Conservation (phyloP, 2,113 vertebrate genomes). For the Peromyscus californicus region DNA sequence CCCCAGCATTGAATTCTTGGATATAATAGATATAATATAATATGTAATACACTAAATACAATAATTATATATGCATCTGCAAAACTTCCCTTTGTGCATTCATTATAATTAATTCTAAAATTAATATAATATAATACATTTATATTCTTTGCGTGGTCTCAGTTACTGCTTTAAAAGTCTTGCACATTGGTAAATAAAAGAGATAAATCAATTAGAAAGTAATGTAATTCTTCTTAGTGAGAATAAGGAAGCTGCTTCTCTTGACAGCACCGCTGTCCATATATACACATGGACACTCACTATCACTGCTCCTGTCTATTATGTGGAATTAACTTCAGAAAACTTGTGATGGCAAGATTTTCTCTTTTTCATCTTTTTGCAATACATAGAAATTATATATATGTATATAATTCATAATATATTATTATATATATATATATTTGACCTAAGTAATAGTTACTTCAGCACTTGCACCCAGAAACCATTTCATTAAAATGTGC, state of each 20-base stretch:
- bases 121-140: neutral
- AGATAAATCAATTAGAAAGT: neutral
- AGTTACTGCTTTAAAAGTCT: neutral
- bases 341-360: neutral
- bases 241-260: neutral
- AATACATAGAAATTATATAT: neutral
- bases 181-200: neutral
- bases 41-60: neutral
- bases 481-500: neutral
- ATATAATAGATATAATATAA: neutral
- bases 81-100: neutral
- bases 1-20: neutral
- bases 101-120: neutral
- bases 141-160: neutral
- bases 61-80: neutral
- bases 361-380: neutral
- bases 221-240: neutral
- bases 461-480: neutral
- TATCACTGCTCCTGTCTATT: neutral
- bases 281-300: neutral
- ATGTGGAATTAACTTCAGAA: neutral
- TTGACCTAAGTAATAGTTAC: neutral
- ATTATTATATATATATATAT: neutral
- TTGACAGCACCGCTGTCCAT: neutral
- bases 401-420: no score